Evolutionary conservation across 2,888 invertebrate species (phyloP), one percentile per base, ranked within the genome.

Genomic region (Bellardia pandia): DNA sequence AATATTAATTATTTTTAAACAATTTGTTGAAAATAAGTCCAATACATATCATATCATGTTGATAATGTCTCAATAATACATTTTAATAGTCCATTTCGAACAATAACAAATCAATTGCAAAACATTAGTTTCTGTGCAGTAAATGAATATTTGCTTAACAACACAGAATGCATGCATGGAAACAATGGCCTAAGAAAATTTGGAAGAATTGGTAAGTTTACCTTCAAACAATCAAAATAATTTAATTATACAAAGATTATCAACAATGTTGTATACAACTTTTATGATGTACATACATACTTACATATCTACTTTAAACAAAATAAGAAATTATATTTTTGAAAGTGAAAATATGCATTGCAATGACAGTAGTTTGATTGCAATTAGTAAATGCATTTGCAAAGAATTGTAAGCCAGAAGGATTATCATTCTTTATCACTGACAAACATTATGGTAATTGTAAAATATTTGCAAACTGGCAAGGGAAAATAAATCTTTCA

Each of bases 1-100:
- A 72, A 37, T 77, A 72, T 74, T 84, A 86, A 86, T 86, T 51
- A 80, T 30, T 83, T 56, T 58, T 71, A 72, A 76, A 77, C 72
- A 77, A 64, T 76, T 53, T 71, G 62, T 56, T 23, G 11, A 69
- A 69, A 5, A 30, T 33, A 30, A 51, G 8, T 51, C 3, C n/a
- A 69, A 48, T 33, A 16, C 23, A 72, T 16, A 13, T 5, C 6
- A 37, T 37, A 13, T 16, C 11, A 37, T 23, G 9, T 30, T 66
- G 68, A 11, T 23, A 13, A 45, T 64, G 62, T 64, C 40, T 30
- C 13, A 13, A 51, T 14, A 68, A 30, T 33, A 11, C 48, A 33
- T n/a, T 51, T 51, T 48, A 69, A 16, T 7, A 16, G 40, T 64
- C 8, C 5, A 42, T n/a, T 60, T 23, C 8, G n/a, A 58, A 60